These are phyloP conservation scores for Rhinophrynus dorsalis DNA, from an alignment of 2,797 vertebrate genomes.

Conservation along the genomic window DNA sequence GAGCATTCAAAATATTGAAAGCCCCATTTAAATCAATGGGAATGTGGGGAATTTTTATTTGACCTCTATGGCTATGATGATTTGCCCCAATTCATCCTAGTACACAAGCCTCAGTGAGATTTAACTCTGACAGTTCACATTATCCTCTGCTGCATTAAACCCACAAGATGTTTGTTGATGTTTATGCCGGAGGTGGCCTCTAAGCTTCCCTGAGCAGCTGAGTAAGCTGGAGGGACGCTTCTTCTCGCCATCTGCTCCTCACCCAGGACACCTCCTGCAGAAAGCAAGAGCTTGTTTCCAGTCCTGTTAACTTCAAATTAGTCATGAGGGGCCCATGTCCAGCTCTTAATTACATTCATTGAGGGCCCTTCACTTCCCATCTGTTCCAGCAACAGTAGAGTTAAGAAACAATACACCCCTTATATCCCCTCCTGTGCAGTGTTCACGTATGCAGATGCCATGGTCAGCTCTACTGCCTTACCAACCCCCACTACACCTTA, in stretches of 20 bases:
- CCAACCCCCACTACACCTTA: neutral
- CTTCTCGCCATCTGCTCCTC: conserved; percentile 88
- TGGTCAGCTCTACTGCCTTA: conserved; percentile 13
- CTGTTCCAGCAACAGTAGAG: conserved; percentile 68
- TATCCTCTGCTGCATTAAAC: conserved; percentile 57
- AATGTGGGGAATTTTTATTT: no score
- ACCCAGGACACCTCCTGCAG: conserved; percentile 76
- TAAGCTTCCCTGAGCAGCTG: conserved; percentile 74
- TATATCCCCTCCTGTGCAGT: conserved; percentile 69
- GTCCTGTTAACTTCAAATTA: conserved; percentile 88
- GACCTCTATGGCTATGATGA: no score
- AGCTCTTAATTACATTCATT: conserved; percentile 9
- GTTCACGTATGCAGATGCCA: conserved; percentile 66
- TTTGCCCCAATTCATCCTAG: no score
- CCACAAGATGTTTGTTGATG: conserved; percentile 58
- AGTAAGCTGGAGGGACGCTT: conserved; percentile 71
- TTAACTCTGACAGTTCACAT: conserved; percentile 44
- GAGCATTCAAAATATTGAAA: no score
- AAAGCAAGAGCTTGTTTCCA: conserved; percentile 69
- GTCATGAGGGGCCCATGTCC: conserved; percentile 72
- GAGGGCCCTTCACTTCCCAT: conserved; percentile 58
- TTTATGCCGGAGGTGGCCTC: conserved; percentile 65
- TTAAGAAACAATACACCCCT: conserved; percentile 58
- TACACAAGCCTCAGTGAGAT: no score
- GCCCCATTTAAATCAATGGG: no score